phyloP scores from a whole-genome alignment of 2,113 vertebrate species.

The Colossoma macropomum region DNA sequence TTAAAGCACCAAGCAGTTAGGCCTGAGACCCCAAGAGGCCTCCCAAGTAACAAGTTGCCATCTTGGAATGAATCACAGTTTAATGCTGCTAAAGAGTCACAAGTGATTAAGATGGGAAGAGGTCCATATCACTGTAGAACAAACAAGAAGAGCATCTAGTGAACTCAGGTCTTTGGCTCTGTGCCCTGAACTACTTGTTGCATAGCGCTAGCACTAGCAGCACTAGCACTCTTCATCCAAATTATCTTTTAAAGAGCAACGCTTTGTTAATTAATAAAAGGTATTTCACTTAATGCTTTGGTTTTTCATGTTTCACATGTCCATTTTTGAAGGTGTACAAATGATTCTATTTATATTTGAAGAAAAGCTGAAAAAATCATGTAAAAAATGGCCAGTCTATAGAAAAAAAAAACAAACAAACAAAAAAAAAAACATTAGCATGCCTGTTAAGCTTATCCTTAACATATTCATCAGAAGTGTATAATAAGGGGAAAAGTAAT shows the following conservation, averaged over 20 bases:
- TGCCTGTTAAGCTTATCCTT: neutral
- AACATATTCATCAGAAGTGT: neutral
- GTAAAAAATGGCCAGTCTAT: too few relatives aligned
- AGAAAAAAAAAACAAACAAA: too few relatives aligned
- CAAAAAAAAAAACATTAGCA: neutral
- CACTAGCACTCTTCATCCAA: neutral
- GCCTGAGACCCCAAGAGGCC: neutral
- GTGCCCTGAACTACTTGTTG: conserved; percentile 32
- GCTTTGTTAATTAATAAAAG: neutral
- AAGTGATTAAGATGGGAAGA: neutral
- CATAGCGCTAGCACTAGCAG: neutral
- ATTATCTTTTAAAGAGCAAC: too few relatives aligned
- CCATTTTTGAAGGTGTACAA: neutral
- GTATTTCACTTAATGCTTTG: too few relatives aligned
- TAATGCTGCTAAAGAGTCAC: neutral
- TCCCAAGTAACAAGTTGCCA: neutral
- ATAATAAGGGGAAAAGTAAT: neutral
- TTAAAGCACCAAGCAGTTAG: neutral
- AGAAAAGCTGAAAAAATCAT: neutral
- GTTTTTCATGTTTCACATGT: neutral
- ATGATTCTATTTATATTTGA: neutral
- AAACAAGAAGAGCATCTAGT: neutral
- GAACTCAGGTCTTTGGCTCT: conserved; percentile 11
- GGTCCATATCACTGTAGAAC: neutral
- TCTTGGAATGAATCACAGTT: neutral